These are phyloP conservation scores for Paracentrotus lividus DNA, from an alignment of 53 echinoderm and acorn worm species.

Conservation along the genomic window DNA sequence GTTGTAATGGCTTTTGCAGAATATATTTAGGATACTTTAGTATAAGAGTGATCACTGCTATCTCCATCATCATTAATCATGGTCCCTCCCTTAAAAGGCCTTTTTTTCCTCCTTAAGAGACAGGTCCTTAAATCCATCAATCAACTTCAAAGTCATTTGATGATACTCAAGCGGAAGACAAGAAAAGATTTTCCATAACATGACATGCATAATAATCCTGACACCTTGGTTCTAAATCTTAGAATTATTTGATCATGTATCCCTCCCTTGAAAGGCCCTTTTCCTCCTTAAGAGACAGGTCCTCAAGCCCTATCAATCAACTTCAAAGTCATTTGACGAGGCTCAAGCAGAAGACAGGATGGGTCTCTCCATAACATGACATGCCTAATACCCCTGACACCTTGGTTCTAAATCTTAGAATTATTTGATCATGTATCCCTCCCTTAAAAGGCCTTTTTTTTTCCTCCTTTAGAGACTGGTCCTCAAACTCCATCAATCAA, in stretches of 20 bases:
- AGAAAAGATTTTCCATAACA: no score
- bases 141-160: conserved; percentile 1
- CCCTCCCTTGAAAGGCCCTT: neutral
- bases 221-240: no score
- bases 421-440: neutral
- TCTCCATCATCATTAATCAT: neutral
- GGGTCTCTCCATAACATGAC: no score
- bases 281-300: conserved; percentile 4
- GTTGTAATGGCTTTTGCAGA: neutral
- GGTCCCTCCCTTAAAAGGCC: neutral
- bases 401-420: no score
- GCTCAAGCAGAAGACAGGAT: conserved; percentile 18
- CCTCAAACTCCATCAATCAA: no score
- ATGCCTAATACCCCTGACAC: no score
- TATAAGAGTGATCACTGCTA: neutral
- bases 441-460: no score
- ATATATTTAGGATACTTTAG: neutral
- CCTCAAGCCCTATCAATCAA: conserved; percentile 15
- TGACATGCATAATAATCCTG: no score
- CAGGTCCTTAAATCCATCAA: conserved; percentile 1
- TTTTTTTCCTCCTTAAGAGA: conserved; percentile 16
- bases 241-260: neutral
- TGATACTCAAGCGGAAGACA: neutral
- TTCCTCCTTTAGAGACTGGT: no score
- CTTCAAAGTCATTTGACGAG: neutral